Evolutionary conservation across 2,113 vertebrate species (phyloP).

Genomic region (Peucedramus taeniatus): DNA sequence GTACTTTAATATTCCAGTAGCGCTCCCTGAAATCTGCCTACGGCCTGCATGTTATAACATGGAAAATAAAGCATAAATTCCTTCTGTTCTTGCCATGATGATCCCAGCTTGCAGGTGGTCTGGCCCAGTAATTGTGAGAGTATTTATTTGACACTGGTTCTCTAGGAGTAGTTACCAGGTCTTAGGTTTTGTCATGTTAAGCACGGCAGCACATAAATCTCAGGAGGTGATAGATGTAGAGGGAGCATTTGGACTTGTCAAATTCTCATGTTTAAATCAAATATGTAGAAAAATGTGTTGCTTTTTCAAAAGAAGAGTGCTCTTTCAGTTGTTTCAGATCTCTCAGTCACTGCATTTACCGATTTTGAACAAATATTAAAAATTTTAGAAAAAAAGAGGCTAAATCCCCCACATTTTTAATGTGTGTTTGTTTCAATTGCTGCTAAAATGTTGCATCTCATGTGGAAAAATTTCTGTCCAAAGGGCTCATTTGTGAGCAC

Average conservation of each 20-base stretch:
- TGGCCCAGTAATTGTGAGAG: neutral
- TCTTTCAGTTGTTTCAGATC: neutral
- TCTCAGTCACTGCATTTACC: neutral
- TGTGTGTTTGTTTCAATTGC: neutral
- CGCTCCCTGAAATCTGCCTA: neutral
- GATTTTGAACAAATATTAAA: neutral
- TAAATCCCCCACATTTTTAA: neutral
- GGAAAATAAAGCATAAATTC: neutral
- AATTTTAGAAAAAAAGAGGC: neutral
- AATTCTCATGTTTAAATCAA: neutral
- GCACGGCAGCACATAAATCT: rapidly evolving
- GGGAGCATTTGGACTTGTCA: neutral
- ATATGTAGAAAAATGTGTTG: neutral
- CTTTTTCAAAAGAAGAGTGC: neutral
- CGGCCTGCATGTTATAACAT: neutral
- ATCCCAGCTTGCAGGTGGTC: neutral
- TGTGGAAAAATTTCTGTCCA: neutral
- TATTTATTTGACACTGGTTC: neutral
- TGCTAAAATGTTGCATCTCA: neutral
- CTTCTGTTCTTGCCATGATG: neutral
- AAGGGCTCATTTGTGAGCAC: neutral
- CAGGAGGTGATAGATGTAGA: neutral
- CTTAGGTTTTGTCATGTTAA: neutral
- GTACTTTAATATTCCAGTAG: rapidly evolving
- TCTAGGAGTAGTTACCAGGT: rapidly evolving